These are phyloP conservation scores for Megalonaias nervosa DNA, from an alignment of 1,140 invertebrate species.

Conservation along the genomic window DNA sequence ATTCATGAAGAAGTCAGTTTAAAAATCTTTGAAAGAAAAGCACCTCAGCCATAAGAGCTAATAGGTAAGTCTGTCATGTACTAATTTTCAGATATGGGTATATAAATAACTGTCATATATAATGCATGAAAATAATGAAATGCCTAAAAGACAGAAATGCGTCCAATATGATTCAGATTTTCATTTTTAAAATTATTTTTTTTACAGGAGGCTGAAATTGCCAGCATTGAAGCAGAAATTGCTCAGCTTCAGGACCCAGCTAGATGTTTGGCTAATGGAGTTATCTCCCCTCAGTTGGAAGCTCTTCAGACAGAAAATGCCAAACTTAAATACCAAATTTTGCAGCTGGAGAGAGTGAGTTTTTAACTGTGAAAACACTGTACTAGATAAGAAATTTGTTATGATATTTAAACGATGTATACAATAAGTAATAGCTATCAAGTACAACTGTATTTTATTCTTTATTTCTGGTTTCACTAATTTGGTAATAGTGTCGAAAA, in stretches of 20 bases:
- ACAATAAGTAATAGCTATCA: neutral
- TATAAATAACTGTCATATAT: too few relatives aligned
- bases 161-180: too few relatives aligned
- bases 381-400: neutral
- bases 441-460: too few relatives aligned
- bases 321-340: slow-evolving; percentile 87
- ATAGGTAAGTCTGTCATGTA: too few relatives aligned
- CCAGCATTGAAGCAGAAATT: slow-evolving; percentile 53
- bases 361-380: neutral
- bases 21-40: too few relatives aligned
- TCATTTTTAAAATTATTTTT: slow-evolving; percentile 4
- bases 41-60: too few relatives aligned
- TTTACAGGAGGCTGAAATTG: slow-evolving; percentile 63
- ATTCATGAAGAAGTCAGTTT: too few relatives aligned
- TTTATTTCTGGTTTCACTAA: too few relatives aligned
- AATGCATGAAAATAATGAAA: too few relatives aligned
- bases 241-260: slow-evolving; percentile 47
- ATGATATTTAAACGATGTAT: neutral
- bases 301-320: slow-evolving; percentile 79
- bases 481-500: too few relatives aligned
- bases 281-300: slow-evolving; percentile 66
- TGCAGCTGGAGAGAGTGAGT: slow-evolving; percentile 80
- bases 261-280: slow-evolving; percentile 47
- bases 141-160: too few relatives aligned
- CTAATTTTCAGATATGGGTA: too few relatives aligned